These are phyloP conservation scores for Platycheirus rosarum DNA, from an alignment of 2,888 invertebrate genomes.

Conservation along the genomic window DNA sequence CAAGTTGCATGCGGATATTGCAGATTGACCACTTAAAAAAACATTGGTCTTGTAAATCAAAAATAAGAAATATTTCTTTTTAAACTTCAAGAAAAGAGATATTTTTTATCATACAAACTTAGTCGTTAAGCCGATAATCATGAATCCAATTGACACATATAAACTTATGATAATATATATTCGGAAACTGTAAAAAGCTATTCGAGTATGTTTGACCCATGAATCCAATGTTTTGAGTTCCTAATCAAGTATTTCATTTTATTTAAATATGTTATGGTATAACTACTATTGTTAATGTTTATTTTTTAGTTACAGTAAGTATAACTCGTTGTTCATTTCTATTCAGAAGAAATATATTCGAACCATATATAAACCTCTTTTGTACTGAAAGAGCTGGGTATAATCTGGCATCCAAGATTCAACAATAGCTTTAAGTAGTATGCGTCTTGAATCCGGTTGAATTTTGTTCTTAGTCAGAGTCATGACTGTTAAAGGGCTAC, in stretches of 20 bases:
- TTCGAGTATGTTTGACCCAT: too few species aligned
- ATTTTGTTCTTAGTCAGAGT: constrained; percentile 16
- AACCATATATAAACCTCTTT: constrained; percentile 54
- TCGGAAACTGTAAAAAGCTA: too few species aligned
- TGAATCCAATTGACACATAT: too few species aligned
- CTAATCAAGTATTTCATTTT: too few species aligned
- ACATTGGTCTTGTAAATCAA: too few species aligned
- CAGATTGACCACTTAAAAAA: too few species aligned
- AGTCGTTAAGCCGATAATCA: constrained; percentile 22
- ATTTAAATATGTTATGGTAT: too few species aligned
- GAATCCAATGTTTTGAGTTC: constrained; percentile 48
- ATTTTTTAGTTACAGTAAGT: too few species aligned
- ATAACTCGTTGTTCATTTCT: constrained; percentile 31
- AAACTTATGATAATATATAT: too few species aligned
- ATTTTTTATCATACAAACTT: constrained; percentile 32
- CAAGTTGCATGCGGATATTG: constrained; percentile 64
- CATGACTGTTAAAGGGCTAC: background rate
- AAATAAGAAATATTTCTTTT: too few species aligned
- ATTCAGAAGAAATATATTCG: constrained; percentile 1
- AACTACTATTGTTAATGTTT: too few species aligned
- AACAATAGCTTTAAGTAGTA: constrained; percentile 12
- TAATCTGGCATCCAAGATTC: constrained; percentile 24
- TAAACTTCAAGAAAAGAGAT: too few species aligned
- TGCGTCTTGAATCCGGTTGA: constrained; percentile 47
- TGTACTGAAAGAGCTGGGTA: constrained; percentile 30